Conservation (phyloP, 2,797 vertebrate genomes). For the Synanceia verrucosa region DNA sequence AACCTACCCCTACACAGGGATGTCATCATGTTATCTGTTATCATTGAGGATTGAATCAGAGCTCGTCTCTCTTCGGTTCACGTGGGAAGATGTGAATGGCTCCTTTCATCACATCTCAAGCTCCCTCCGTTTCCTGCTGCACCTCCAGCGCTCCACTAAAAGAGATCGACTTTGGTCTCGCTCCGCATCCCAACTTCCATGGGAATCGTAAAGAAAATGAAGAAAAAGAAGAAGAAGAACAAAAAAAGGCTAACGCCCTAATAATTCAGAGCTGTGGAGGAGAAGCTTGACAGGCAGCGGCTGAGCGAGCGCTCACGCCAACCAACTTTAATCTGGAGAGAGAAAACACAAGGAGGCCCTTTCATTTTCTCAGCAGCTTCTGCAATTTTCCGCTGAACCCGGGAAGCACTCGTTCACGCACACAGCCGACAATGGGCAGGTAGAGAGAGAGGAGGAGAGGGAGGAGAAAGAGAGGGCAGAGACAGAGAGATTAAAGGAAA, state of each 20-base stretch:
- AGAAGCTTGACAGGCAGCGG: constrained; percentile 38
- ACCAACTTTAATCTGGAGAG: constrained; percentile 41
- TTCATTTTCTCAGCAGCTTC: constrained; percentile 43
- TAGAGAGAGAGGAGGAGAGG: constrained; percentile 16
- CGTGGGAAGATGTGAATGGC: constrained; percentile 48
- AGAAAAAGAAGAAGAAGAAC: background rate
- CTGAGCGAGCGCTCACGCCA: constrained; percentile 1
- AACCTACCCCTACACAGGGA: constrained; percentile 72
- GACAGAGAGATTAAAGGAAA: constrained; percentile 59
- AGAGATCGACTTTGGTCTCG: constrained; percentile 56
- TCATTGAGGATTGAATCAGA: constrained; percentile 51
- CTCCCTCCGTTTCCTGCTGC: constrained; percentile 33
- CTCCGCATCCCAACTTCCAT: constrained; percentile 45
- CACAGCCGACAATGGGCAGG: constrained; percentile 13
- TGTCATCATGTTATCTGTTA: constrained; percentile 65
- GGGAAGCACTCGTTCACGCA: background rate
- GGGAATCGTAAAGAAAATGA: constrained; percentile 68
- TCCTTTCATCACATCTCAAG: constrained; percentile 62
- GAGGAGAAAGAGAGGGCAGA: constrained; percentile 34
- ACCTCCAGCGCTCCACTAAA: constrained; percentile 51
- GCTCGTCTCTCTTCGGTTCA: constrained; percentile 37
- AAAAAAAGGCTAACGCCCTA: background rate
- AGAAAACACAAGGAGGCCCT: background rate
- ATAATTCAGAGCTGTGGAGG: constrained; percentile 29
- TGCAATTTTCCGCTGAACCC: constrained; percentile 20